A percentile compares a stretch with the other conserved stretches of the same genome.
phyloP scores from a whole-genome alignment of 1,140 invertebrate species.

The Heliconius hewitsoni region DNA sequence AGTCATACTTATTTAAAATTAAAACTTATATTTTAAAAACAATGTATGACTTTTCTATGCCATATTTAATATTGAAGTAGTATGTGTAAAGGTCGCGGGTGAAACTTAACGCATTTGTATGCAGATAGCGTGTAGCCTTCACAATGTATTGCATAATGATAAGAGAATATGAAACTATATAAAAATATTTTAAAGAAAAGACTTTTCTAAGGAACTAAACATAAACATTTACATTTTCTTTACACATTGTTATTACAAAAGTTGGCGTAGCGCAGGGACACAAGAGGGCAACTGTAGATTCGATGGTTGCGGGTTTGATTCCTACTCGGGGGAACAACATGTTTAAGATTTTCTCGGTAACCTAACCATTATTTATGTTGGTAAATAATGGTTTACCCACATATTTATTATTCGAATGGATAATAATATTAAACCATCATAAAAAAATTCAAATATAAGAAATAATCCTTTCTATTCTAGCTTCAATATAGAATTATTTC shows the following conservation, averaged over 20 bases:
- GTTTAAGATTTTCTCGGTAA: no score
- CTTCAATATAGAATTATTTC: background rate
- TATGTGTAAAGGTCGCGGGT: slow-evolving; percentile 9
- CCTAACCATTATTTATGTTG: no score
- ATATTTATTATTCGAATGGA: no score
- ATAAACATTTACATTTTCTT: no score
- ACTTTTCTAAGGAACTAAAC: background rate
- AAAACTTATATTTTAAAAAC: background rate
- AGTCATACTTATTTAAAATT: background rate
- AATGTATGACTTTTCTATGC: no score
- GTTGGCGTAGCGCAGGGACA: no score
- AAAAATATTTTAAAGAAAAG: background rate
- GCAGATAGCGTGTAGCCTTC: slow-evolving; percentile 15
- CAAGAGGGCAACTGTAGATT: no score
- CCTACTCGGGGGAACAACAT: no score
- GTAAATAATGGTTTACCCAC: no score
- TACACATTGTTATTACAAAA: no score
- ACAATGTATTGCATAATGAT: slow-evolving; percentile 9
- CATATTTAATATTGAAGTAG: background rate
- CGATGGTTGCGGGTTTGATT: no score
- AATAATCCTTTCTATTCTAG: background rate
- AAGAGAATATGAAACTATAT: background rate
- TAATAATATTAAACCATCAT: no score
- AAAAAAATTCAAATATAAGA: background rate
- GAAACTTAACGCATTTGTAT: slow-evolving; percentile 21